Evolutionary conservation across 1,140 invertebrate genomes (phyloP).

Genomic region (Telenomus remus): DNA sequence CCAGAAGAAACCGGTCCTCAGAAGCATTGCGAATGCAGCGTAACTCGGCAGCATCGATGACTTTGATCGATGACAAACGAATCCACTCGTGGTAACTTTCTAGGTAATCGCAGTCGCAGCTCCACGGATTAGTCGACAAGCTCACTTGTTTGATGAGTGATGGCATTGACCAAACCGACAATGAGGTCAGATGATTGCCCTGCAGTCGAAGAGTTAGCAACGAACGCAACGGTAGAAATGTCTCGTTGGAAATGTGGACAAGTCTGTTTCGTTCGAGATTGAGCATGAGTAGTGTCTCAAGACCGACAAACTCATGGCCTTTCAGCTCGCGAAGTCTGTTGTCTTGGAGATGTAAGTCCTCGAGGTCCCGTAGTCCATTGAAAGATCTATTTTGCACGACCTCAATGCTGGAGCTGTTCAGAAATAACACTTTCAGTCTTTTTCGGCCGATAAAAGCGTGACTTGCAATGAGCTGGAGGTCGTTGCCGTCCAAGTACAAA

Average conservation of each 20-base stretch:
- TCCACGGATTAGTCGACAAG: constrained; percentile 91
- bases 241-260: constrained; percentile 84
- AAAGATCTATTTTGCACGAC: constrained; percentile 87
- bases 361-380: constrained; percentile 84
- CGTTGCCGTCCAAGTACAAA: constrained; percentile 91
- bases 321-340: constrained; percentile 84
- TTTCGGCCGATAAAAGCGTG: constrained; percentile 92
- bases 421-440: constrained; percentile 86
- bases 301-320: constrained; percentile 83
- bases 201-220: constrained; percentile 87
- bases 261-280: constrained; percentile 91
- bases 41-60: constrained; percentile 79
- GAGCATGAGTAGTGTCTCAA: constrained; percentile 86
- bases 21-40: constrained; percentile 82
- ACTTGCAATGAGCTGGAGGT: constrained; percentile 83
- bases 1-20: constrained; percentile 72
- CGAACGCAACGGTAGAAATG: constrained; percentile 84
- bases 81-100: constrained; percentile 88
- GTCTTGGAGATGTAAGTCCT: constrained; percentile 86
- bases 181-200: constrained; percentile 85
- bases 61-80: constrained; percentile 78
- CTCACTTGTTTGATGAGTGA: constrained; percentile 85
- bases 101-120: constrained; percentile 90
- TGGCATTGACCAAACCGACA: constrained; percentile 85
- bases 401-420: constrained; percentile 87